Conservation (phyloP, 1,140 invertebrate genomes). For the Drosophila sp. region DNA sequence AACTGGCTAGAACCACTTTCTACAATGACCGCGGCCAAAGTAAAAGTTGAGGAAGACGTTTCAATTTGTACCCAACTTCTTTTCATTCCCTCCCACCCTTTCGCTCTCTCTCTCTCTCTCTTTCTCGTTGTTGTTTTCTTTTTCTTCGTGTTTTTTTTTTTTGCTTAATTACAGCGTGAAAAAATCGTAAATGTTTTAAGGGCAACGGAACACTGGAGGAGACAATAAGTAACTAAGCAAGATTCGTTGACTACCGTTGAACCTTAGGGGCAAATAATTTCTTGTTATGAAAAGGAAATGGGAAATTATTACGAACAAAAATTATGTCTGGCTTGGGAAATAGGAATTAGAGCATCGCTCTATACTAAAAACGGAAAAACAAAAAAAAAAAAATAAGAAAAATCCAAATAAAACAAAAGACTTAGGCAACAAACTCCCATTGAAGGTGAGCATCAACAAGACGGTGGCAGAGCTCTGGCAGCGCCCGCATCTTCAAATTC, state of each 20-base stretch:
- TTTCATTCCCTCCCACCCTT: conserved; percentile 1
- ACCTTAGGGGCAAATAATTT: conserved; percentile 15
- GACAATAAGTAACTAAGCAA: conserved; percentile 10
- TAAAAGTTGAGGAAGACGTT: conserved; percentile 49
- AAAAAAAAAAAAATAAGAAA: conserved; percentile 14
- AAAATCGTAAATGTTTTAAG: conserved; percentile 49
- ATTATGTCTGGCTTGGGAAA: conserved; percentile 47
- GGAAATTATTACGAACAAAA: conserved; percentile 59
- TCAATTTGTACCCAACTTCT: conserved; percentile 48
- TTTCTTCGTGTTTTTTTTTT: conserved; percentile 19
- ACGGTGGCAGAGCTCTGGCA: conserved; percentile 16
- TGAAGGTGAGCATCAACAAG: conserved; percentile 20
- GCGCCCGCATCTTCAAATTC: conserved; percentile 35
- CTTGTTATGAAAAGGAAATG: conserved; percentile 54
- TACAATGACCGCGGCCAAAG: conserved; percentile 49
- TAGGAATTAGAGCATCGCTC: conserved; percentile 35
- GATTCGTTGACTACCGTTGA: conserved; percentile 12
- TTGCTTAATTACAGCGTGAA: conserved; percentile 58
- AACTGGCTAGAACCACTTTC: conserved; percentile 68
- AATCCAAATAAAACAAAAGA: conserved; percentile 46
- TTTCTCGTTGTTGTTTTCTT: conserved; percentile 10
- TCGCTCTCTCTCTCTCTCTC: not conserved
- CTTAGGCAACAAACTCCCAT: conserved; percentile 56
- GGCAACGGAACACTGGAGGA: conserved; percentile 36
- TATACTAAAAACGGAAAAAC: conserved; percentile 22